These are phyloP conservation scores for Cataglyphis cursor DNA, from an alignment of 2,888 invertebrate genomes.

Conservation along the genomic window DNA sequence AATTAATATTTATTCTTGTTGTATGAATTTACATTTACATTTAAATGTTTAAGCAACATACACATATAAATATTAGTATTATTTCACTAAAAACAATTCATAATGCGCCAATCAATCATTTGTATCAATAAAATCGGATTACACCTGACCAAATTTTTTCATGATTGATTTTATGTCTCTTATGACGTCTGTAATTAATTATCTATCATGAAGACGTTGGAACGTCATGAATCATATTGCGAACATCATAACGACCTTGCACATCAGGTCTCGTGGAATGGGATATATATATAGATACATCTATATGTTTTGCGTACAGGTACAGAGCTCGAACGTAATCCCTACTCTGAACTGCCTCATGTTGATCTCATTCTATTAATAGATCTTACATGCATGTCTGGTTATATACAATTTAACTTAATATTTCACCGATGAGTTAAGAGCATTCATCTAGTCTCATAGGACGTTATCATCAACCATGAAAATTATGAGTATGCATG, in stretches of 20 bases:
- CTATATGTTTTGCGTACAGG: constrained; percentile 26
- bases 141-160: constrained; percentile 35
- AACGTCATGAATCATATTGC: constrained; percentile 38
- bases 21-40: not conserved
- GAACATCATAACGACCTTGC: constrained; percentile 58
- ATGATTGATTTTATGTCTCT: constrained; percentile 7
- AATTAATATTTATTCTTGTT: constrained; percentile 12
- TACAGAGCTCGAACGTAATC: constrained; percentile 18
- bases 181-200: constrained; percentile 31
- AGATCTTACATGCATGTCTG: constrained; percentile 78
- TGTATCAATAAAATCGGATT: constrained; percentile 7
- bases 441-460: constrained; percentile 1
- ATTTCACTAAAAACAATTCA: not conserved
- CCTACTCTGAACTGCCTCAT: constrained; percentile 37
- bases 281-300: constrained; percentile 29
- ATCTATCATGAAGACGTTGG: constrained; percentile 30
- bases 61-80: not conserved
- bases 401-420: constrained; percentile 22
- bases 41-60: not conserved
- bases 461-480: constrained; percentile 23
- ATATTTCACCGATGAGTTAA: not conserved
- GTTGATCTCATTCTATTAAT: constrained; percentile 73
- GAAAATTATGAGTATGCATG: constrained; percentile 12
- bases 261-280: constrained; percentile 24
- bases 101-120: not conserved